phyloP scores from a whole-genome alignment of 1,140 invertebrate species.

The Nasonia vitripennis region DNA sequence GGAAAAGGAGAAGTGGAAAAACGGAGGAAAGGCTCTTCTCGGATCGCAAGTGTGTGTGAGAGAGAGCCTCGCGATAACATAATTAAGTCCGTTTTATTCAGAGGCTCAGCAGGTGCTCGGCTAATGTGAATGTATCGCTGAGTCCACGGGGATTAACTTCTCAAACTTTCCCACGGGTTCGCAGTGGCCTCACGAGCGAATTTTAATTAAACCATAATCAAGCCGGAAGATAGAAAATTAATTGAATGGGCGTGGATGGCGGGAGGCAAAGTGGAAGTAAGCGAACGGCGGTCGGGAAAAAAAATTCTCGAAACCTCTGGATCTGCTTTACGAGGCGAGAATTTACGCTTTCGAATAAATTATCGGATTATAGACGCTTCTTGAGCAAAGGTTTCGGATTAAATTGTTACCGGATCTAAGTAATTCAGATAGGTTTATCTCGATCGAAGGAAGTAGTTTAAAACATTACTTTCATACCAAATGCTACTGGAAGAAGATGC shows the following conservation, averaged over 20 bases:
- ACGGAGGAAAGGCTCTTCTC: background rate
- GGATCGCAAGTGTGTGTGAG: background rate
- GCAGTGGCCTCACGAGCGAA: conserved; percentile 40
- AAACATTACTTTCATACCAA: conserved; percentile 12
- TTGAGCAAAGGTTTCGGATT: background rate
- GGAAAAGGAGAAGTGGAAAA: background rate
- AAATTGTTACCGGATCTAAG: background rate
- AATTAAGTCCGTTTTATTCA: conserved; percentile 59
- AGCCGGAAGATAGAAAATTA: conserved; percentile 53
- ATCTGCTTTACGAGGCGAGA: background rate
- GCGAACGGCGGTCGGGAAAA: background rate
- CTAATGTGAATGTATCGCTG: conserved; percentile 57
- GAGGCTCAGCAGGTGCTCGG: conserved; percentile 52
- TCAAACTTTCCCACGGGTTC: conserved; percentile 57
- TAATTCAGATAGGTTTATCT: background rate
- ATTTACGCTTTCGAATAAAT: background rate
- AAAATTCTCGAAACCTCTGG: background rate
- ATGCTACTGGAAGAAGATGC: background rate
- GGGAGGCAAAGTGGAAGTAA: background rate
- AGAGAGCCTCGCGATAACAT: conserved; percentile 52
- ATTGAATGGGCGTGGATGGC: conserved; percentile 45
- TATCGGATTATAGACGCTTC: background rate
- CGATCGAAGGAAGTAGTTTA: background rate
- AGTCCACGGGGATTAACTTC: conserved; percentile 59
- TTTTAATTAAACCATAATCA: conserved; percentile 64